Base-by-base conservation (phyloP, 1,140 invertebrate genomes). In the Cotesia vestalis region DNA sequence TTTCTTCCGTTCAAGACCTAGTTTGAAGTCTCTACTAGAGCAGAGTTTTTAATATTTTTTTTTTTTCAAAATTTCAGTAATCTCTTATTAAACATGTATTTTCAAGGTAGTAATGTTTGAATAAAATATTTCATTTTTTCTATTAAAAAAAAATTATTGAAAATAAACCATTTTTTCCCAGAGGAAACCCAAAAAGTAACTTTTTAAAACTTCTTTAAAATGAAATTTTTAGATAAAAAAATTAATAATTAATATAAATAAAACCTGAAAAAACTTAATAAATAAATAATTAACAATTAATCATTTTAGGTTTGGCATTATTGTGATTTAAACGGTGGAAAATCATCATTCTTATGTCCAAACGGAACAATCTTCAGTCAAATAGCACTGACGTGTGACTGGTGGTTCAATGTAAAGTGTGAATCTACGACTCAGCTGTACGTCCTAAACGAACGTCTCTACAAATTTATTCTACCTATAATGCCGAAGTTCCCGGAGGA, bases 351-450 rank as follows among this genome's bases (percentile, higher is more conserved):
- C 79, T 86, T 96, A 2, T 97, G 95, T 81, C 95, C 95, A 5
- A 96, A 96, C 79, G 94, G 95, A 17, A 97, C 95, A 3, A 93
- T 96, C 78, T 97, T 96, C 86, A 95, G 92, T 80, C 95, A 97
- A 88, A 92, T 93, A 1, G 91, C 90, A 0, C 84, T 95, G 0
- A 95, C 94, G 0, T 96, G 95, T 77, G 94, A 96, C 82, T 96
- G 95, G 95, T 96, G 95, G 95, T 96, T 95, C 84, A 96, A 95
- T 80, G 94, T 95, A 0, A 91, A 93, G 74, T 96, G 95, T 81
- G 90, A 92, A 27, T 90, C 92, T 2, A 95, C 94, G 0, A 85
- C 93, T 0, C 94, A 95, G 80, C 88, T 95, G 0, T 96, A 96
- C 81, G 94, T 95, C 5, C 84, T 96, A 0, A 96, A 96, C 75